These are phyloP conservation scores for Tachina lurida DNA, from an alignment of 2,888 invertebrate species.

Conservation along the genomic window DNA sequence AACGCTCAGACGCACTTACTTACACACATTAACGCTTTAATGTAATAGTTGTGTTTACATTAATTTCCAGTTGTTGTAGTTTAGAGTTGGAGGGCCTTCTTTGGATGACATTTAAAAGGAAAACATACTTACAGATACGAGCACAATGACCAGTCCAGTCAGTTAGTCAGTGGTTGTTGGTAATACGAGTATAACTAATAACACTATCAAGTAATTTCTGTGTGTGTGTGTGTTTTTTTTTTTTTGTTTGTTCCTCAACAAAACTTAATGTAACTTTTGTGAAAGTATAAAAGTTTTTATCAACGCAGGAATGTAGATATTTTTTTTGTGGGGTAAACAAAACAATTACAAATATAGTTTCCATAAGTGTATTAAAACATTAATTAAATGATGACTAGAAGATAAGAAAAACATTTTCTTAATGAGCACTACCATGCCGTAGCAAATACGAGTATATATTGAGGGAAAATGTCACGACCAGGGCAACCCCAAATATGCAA, in stretches of 20 bases:
- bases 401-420: conserved; percentile 52
- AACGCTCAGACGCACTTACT: conserved; percentile 1
- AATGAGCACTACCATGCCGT: conserved; percentile 26
- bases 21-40: conserved; percentile 34
- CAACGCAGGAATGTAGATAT: not conserved
- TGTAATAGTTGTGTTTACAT: conserved; percentile 55
- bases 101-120: conserved; percentile 45
- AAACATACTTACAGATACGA: conserved; percentile 12
- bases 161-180: conserved; percentile 21
- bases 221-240: too few species aligned
- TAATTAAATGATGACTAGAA: conserved; percentile 64
- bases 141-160: not conserved
- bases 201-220: conserved; percentile 32
- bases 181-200: not conserved
- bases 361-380: conserved; percentile 64
- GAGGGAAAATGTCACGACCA: too few species aligned
- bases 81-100: conserved; percentile 19
- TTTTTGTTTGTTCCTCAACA: not conserved
- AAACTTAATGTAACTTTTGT: conserved; percentile 53
- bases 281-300: conserved; percentile 42
- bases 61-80: conserved; percentile 28
- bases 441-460: too few species aligned
- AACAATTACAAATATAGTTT: conserved; percentile 59
- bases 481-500: too few species aligned
- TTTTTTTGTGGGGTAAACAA: conserved; percentile 43